Percentiles rank a stretch among this genome's conserved stretches.
Conservation (phyloP, 2,113 vertebrate species). For the Alces alces region DNA sequence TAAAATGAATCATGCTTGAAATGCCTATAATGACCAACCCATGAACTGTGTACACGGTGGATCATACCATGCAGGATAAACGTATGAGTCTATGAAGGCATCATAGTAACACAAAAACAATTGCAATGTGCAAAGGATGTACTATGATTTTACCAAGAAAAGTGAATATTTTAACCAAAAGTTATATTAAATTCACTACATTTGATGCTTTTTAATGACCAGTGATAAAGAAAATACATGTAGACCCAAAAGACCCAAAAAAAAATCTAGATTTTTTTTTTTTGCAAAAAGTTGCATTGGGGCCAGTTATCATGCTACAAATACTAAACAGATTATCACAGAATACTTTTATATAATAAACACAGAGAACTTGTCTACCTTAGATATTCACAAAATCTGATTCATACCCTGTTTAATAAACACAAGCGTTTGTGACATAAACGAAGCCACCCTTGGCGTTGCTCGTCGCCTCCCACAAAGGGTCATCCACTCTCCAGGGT, state of each 20-base stretch:
- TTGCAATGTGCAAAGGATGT: no score
- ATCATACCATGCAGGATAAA: neutral
- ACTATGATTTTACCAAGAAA: neutral
- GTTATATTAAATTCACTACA: neutral
- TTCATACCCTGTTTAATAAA: neutral
- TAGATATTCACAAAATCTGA: neutral
- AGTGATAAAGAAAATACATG: neutral
- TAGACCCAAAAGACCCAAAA: neutral
- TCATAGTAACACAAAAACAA: neutral
- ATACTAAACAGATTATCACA: neutral
- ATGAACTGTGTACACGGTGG: fast-evolving
- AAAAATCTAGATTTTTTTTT: neutral
- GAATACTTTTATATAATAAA: neutral
- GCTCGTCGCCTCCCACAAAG: neutral
- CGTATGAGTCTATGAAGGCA: neutral
- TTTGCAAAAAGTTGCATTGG: neutral
- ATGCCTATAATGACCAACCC: neutral
- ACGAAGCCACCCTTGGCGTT: fast-evolving
- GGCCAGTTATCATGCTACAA: neutral
- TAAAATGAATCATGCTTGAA: neutral
- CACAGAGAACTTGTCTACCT: neutral
- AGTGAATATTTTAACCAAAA: neutral
- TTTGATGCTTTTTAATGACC: neutral
- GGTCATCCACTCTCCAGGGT: neutral
- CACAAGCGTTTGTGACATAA: fast-evolving